Conservation (phyloP, 2,797 vertebrate genomes). For the Lemur catta region DNA sequence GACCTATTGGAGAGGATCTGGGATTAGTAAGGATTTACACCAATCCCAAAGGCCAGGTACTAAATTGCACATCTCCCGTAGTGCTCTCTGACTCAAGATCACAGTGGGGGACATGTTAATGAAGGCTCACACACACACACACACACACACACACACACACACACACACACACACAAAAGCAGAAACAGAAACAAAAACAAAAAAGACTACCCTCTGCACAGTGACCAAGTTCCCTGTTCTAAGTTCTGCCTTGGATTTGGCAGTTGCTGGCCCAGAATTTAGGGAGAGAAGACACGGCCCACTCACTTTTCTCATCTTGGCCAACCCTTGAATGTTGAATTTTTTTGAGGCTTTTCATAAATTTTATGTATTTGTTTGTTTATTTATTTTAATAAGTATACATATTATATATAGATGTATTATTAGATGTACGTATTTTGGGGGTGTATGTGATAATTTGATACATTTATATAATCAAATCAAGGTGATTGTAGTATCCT, state of each 20-base stretch:
- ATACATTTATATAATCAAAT: neutral
- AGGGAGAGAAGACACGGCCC: neutral
- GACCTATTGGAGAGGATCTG: constrained; percentile 91
- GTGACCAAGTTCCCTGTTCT: neutral
- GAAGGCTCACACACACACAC: constrained; percentile 86
- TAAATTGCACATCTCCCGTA: constrained; percentile 81
- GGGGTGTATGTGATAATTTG: neutral
- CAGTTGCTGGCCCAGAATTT: neutral
- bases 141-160: too few relatives aligned
- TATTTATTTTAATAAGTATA: neutral
- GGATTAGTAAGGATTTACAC: constrained; percentile 94
- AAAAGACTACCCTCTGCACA: neutral
- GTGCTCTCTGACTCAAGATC: constrained; percentile 87
- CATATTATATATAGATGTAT: neutral
- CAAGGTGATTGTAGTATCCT: neutral
- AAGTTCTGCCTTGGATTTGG: neutral
- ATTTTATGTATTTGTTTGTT: neutral
- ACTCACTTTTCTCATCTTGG: neutral
- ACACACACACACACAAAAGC: neutral
- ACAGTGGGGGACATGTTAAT: constrained; percentile 91
- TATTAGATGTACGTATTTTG: neutral
- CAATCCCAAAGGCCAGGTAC: constrained; percentile 92
- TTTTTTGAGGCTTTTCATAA: neutral
- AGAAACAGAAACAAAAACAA: neutral
- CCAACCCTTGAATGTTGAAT: neutral